Percentiles rank a stretch among this genome's conserved stretches.
Conservation (phyloP, 2,113 vertebrate species). For the Lamprotornis superbus region DNA sequence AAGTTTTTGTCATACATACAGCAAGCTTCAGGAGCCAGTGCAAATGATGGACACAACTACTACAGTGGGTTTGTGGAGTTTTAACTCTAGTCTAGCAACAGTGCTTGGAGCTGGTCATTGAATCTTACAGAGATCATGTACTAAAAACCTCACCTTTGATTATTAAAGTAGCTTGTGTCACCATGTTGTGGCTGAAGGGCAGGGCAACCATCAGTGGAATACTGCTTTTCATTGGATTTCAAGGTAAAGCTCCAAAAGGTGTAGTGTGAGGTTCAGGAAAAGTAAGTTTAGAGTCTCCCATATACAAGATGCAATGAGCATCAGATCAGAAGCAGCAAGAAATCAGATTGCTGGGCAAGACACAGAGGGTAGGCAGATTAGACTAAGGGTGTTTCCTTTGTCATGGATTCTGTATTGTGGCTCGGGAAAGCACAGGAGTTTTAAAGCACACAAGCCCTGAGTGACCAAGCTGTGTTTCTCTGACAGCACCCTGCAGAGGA, state of each 20-base stretch:
- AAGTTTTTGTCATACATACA: neutral
- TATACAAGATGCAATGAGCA: neutral
- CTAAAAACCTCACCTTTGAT: neutral
- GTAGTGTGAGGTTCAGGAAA: neutral
- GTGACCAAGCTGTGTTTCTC: neutral
- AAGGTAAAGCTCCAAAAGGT: neutral
- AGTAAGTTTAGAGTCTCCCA: neutral
- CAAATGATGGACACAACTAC: neutral
- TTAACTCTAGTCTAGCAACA: neutral
- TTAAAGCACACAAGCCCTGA: neutral
- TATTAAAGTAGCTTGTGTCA: neutral
- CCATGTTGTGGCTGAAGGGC: neutral
- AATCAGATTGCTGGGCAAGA: neutral
- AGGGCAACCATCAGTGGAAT: neutral
- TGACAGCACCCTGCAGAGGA: slow-evolving; percentile 73
- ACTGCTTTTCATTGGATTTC: neutral
- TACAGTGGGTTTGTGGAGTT: neutral
- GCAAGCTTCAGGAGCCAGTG: neutral
- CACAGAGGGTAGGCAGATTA: neutral
- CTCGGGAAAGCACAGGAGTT: neutral
- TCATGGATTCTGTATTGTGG: accelerated
- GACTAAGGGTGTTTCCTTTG: neutral
- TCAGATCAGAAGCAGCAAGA: neutral
- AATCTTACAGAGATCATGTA: neutral
- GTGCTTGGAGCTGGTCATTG: neutral